Evolutionary conservation across 2,888 invertebrate species (phyloP).

Genomic region (Amphipoea oculea): DNA sequence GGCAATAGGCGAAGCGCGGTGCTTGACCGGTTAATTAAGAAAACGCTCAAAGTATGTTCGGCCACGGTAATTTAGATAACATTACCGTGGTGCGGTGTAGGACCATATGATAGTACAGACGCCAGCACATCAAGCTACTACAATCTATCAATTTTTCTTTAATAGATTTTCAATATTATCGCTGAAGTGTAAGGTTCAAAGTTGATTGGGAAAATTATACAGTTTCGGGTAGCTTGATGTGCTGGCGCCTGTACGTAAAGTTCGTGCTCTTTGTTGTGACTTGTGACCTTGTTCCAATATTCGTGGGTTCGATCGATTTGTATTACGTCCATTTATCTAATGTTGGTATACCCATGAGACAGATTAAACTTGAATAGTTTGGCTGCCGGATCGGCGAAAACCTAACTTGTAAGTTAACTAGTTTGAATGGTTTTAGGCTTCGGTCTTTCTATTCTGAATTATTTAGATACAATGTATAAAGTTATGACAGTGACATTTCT

Average conservation of each 20-base stretch:
- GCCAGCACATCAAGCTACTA: no score
- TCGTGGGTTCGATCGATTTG: constrained; percentile 43
- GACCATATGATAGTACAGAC: no score
- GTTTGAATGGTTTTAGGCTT: not conserved
- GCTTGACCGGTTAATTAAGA: no score
- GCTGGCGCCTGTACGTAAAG: not conserved
- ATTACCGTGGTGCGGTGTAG: no score
- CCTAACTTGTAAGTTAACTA: not conserved
- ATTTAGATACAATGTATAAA: not conserved
- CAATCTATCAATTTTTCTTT: no score
- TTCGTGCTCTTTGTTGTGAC: constrained; percentile 15
- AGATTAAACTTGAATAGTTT: constrained; percentile 35
- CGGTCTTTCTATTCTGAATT: not conserved
- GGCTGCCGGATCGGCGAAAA: not conserved
- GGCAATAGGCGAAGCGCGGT: no score
- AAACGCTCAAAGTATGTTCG: not conserved
- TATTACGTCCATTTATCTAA: constrained; percentile 15
- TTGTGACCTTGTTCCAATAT: constrained; percentile 46
- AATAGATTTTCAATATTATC: no score
- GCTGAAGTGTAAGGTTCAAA: not conserved
- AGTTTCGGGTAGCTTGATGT: no score
- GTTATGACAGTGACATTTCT: not conserved
- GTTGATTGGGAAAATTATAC: not conserved
- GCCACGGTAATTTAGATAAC: no score
- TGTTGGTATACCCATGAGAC: constrained; percentile 31